phyloP scores from a whole-genome alignment of 2,113 vertebrate genomes.

The Cyphomyrus plagiostoma region DNA sequence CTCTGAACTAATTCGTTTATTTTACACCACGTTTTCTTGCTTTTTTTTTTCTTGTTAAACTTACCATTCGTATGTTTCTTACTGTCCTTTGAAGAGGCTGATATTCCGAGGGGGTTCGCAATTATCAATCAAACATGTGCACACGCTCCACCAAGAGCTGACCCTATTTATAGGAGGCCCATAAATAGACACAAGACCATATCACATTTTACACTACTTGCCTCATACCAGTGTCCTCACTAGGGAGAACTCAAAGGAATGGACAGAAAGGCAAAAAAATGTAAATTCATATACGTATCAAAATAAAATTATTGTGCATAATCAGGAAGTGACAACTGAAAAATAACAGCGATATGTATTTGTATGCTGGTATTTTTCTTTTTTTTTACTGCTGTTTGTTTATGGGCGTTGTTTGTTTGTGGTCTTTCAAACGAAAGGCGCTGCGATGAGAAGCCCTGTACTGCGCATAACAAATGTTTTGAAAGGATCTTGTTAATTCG shows the following conservation, averaged over 20 bases:
- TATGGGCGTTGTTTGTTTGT: not conserved
- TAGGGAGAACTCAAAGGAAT: not conserved
- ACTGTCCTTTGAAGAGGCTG: constrained; percentile 49
- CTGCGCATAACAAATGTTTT: not conserved
- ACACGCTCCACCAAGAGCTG: constrained; percentile 41
- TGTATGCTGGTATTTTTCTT: not conserved
- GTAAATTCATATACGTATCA: constrained; percentile 35
- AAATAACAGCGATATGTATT: not conserved
- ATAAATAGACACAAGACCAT: constrained; percentile 62
- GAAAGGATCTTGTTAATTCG: not conserved
- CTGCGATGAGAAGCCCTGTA: not conserved
- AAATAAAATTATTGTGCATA: constrained; percentile 12
- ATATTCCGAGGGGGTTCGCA: constrained; percentile 48
- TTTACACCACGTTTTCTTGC: not conserved
- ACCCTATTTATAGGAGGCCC: constrained; percentile 62
- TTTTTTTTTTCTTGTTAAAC: constrained; percentile 29
- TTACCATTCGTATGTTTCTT: constrained; percentile 49
- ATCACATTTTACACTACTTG: constrained; percentile 54
- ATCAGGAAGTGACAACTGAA: not conserved
- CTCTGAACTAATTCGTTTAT: not conserved
- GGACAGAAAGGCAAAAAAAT: not conserved
- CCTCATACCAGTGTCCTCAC: constrained; percentile 34
- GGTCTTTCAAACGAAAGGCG: not conserved
- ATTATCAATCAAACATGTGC: constrained; percentile 67
- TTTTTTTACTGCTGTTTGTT: not conserved